Evolutionary conservation across 1,140 invertebrate species (phyloP), one percentile per base, ranked within the genome.

Genomic region (Schlechtendalia chinensis): DNA sequence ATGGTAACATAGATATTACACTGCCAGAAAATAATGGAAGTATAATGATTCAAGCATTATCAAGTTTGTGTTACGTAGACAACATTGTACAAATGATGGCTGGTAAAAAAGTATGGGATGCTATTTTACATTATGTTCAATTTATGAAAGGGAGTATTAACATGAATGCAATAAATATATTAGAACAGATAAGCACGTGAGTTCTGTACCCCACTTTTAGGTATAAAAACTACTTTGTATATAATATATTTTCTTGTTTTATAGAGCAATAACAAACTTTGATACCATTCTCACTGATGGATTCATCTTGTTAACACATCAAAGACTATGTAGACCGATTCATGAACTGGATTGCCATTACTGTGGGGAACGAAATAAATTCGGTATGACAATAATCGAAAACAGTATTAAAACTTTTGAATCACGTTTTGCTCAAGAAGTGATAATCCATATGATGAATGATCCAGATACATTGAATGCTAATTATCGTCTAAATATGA

Each of bases 61-160:
- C 32, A 50, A 6, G 24, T 45, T 50, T 79, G 29, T 24, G n/a
- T 6, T 79, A 47, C 24, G 19, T 45, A n/a, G 58, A 79, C 47
- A 45, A 45, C n/a, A 22, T 19, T 50, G 22, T 63, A 14, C 47
- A 50, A 59, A 47, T 63, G 22, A 79, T 79, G 58, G 58, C 22
- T 79, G 17, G 2, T 47, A 79, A 63, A 63, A 11, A 63, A 8
- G 58, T 61, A 29, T 79, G 75, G 75, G 56, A 79, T 19, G 47
- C 75, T 27, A 63, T 79, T 17, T 79, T 79, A 59, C 22, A 79
- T 45, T 79, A 79, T 24, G 50, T 79, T 47, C 75, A 47, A 47
- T 79, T 17, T 50, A 63, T 63, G 10, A 12, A 29, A 63, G 59
- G 39, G n/a, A 14, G 5, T 61, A 24, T 24, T 24, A 39, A 59